These are phyloP conservation scores for Trypoxylon attenuatum DNA, from an alignment of 2,888 invertebrate species.

Conservation along the genomic window DNA sequence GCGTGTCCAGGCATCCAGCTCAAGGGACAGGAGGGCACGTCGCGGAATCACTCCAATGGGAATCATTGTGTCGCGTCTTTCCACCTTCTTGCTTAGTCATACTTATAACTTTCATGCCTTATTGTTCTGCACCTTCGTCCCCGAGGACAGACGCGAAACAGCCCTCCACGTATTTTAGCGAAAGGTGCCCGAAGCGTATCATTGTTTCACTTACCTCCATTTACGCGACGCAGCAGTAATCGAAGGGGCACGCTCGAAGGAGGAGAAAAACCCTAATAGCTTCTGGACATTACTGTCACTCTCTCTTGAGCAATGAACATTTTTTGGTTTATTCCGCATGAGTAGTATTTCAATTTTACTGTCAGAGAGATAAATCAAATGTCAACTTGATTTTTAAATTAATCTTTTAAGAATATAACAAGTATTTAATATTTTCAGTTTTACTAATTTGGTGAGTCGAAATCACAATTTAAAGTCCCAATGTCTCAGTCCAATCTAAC, in stretches of 20 bases:
- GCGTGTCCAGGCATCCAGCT: constrained; percentile 48
- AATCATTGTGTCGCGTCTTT: constrained; percentile 70
- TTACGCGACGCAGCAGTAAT: background rate
- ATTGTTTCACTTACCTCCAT: constrained; percentile 26
- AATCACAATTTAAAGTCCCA: too few relatives aligned
- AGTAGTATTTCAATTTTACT: too few relatives aligned
- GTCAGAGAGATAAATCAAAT: too few relatives aligned
- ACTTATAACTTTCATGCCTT: constrained; percentile 54
- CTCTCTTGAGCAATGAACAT: too few relatives aligned
- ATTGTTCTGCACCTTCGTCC: constrained; percentile 46
- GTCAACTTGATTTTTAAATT: too few relatives aligned
- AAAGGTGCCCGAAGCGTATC: constrained; percentile 2
- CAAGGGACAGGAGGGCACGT: constrained; percentile 65
- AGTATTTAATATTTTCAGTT: too few relatives aligned
- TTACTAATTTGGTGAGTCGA: too few relatives aligned
- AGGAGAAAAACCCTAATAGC: background rate
- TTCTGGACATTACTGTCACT: background rate
- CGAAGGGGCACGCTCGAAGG: too few relatives aligned
- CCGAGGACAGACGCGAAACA: constrained; percentile 17
- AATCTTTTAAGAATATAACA: too few relatives aligned
- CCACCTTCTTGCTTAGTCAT: constrained; percentile 64
- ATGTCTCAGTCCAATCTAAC: too few relatives aligned
- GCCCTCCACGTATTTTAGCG: background rate
- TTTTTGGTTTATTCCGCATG: too few relatives aligned
- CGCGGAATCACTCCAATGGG: constrained; percentile 71